Base-by-base conservation (phyloP, 2,113 vertebrate genomes). In the Paradoxurus hermaphroditus region DNA sequence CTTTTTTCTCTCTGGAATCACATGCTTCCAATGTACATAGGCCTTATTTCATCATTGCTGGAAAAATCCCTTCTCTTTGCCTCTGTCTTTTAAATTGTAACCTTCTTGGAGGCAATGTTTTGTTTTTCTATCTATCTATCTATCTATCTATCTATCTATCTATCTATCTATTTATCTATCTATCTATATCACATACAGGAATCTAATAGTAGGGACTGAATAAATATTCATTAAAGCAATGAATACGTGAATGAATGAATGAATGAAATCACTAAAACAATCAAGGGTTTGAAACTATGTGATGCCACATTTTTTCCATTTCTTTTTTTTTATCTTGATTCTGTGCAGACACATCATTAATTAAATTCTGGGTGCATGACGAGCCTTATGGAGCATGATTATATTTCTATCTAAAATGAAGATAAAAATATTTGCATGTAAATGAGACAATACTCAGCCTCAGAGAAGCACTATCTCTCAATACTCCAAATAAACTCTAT, bases 401-500 rank as follows among this genome's bases (percentile, higher is more conserved):
- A 79, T 67, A 77, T 92, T 95, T 77, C 59, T 86, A 77, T 67
- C 51, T 96, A 90, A 96, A 67, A 97, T 90, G 90, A 94, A 90
- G 86, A 86, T 95, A 86, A 93, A 97, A 92, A 85, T 93, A 90
- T 95, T 97, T 88, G 59, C 92, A 96, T 98, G 87, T 51, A 96
- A 97, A 97, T 96, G 93, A 98, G 81, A 81, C 11, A 95, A 78
- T 95, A 85, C 8, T 53, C 46, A 36, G 27, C 46, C 36, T 96
- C 65, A 92, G 29, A 88, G 67, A 97, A 77, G 31, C 27, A 59
- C 75, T 81, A 0, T 81, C 77, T 85, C 39, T 95, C 84, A 77
- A 4, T 90, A 79, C 49, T 92, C 44, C 72, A 97, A 68, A 93
- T 90, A 87, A 93, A 96, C 8, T 53, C 84, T 51, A 95, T 95